These are phyloP conservation scores for Marcusenius ussheri DNA, from an alignment of 2,113 vertebrate genomes.

Conservation along the genomic window DNA sequence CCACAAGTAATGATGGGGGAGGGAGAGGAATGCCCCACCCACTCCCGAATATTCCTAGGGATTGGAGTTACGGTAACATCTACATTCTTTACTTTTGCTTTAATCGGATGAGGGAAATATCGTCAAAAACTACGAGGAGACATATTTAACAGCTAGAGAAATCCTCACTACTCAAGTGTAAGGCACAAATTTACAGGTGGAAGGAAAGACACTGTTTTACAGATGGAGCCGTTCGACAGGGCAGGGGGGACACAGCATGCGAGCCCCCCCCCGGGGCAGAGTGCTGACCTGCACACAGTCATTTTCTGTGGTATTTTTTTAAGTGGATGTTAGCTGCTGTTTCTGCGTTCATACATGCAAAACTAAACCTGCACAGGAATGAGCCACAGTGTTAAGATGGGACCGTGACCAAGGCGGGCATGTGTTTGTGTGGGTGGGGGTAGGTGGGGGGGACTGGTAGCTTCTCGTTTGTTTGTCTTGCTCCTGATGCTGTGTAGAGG, in stretches of 20 bases:
- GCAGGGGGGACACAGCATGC: constrained; percentile 56
- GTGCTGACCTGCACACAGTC: constrained; percentile 39
- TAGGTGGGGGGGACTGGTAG: background rate
- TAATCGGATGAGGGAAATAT: constrained; percentile 64
- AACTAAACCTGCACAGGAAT: constrained; percentile 73
- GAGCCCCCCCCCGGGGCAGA: constrained; percentile 42
- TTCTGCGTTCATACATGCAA: constrained; percentile 77
- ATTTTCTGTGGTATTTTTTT: constrained; percentile 26
- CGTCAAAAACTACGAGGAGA: constrained; percentile 59
- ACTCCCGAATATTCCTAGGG: constrained; percentile 47
- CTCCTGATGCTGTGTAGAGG: background rate
- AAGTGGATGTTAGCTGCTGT: constrained; percentile 29
- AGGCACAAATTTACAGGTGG: constrained; percentile 99
- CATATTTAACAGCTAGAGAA: constrained; percentile 76
- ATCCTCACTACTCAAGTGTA: constrained; percentile 93
- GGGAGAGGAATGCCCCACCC: constrained; percentile 27
- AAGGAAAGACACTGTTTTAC: constrained; percentile 70
- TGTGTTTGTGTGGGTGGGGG: background rate
- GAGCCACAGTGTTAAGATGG: constrained; percentile 64
- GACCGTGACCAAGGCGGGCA: constrained; percentile 55
- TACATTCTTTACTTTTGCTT: constrained; percentile 64
- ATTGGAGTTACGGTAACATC: constrained; percentile 63
- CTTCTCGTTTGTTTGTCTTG: background rate
- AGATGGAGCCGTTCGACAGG: constrained; percentile 67
- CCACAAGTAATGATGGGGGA: constrained; percentile 29